Base-by-base conservation (phyloP, 2,797 vertebrate genomes). In the Acrocephalus scirpaceus region DNA sequence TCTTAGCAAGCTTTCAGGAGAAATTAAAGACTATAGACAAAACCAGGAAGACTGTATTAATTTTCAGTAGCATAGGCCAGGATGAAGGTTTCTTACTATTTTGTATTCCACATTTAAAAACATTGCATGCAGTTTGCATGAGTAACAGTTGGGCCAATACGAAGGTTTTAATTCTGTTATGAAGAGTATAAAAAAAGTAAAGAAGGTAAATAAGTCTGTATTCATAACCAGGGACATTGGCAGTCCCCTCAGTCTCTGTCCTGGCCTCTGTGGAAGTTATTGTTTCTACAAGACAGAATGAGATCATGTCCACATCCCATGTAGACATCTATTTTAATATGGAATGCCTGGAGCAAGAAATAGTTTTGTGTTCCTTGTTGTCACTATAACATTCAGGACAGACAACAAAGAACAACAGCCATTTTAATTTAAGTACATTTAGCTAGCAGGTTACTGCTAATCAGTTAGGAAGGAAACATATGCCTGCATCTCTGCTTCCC, bases 1-100 rank as follows among this genome's bases (percentile, higher is more conserved):
- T 93, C 85, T 78, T 73, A 92, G 70, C 34, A 90, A 74, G 44
- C 30, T 88, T 96, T 92, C 57, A 71, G 69, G 23, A 85, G 73
- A 90, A 93, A 64, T 60, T 80, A 78, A 87, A 94, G 57, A 44
- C 51, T 71, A 19, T 27, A 84, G 60, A 64, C 9, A 84, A 84
- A 88, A 88, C 12, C 20, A 54, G 34, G n/a, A 88, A 78, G 62
- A 53, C 48, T 74, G 1, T 50, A 66, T 69, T 91, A 75, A 60
- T 88, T 88, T 90, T 81, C 34, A 64, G 62, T 60, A 75, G 7
- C 17, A 34, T 13, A 56, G 66, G 5, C 11, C 44, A 62, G 23
- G 44, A 62, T 62, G 60, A 90, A 78, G 16, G 38, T 54, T 73
- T 75, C 9, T 17, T 73, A 40, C 12, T 70, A 20, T 76, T 75